Evolutionary conservation across 2,113 vertebrate species (phyloP).

Genomic region (Tautogolabrus adspersus): DNA sequence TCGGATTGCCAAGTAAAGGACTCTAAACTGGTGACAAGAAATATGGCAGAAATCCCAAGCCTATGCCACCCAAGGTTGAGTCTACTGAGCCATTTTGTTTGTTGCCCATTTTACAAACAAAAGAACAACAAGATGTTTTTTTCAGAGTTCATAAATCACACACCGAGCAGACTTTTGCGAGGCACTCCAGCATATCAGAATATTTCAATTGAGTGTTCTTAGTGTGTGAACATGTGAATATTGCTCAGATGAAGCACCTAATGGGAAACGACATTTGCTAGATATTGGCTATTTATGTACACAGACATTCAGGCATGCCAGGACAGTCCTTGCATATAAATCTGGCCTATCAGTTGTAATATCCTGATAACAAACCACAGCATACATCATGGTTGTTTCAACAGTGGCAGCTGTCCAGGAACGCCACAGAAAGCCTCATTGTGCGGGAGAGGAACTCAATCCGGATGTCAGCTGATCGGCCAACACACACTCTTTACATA

Average conservation of each 20-base stretch:
- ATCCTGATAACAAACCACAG: conserved; percentile 17
- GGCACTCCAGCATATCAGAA: no score
- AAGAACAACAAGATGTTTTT: no score
- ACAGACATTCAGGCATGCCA: not conserved
- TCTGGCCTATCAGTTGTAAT: not conserved
- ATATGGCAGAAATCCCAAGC: not conserved
- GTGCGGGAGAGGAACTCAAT: conserved; percentile 23
- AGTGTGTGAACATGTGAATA: no score
- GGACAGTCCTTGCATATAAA: not conserved
- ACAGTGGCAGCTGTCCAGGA: conserved; percentile 19
- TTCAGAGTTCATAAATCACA: no score
- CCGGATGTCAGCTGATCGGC: conserved; percentile 23
- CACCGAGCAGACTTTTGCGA: no score
- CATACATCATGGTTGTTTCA: conserved; percentile 4
- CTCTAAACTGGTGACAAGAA: not conserved
- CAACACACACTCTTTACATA: conserved; percentile 12
- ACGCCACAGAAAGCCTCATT: conserved; percentile 34
- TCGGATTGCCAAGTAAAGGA: not conserved
- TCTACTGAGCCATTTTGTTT: no score
- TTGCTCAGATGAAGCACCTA: not conserved
- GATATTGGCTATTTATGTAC: not conserved
- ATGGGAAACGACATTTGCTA: not conserved
- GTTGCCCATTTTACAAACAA: no score
- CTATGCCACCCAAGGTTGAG: no score
- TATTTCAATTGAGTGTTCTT: no score